Evolutionary conservation across 2,797 vertebrate species (phyloP).

Genomic region (Liasis olivaceus): DNA sequence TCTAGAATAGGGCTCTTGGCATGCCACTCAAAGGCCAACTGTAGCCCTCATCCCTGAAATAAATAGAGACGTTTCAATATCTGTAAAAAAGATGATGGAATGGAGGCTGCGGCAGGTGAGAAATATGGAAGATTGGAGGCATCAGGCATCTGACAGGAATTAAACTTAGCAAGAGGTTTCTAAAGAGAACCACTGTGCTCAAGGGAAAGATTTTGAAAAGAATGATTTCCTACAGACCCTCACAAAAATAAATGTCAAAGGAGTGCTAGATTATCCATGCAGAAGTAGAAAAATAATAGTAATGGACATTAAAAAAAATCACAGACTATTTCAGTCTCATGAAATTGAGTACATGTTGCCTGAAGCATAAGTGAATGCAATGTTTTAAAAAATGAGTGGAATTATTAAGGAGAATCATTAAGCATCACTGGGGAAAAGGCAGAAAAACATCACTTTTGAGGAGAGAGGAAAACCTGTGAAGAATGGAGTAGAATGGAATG

Average conservation of each 20-base stretch:
- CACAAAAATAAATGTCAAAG: background rate
- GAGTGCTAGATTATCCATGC: background rate
- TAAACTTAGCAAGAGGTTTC: background rate
- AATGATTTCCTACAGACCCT: background rate
- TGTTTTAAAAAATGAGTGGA: background rate
- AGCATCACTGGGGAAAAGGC: background rate
- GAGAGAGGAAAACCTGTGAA: background rate
- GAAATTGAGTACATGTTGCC: background rate
- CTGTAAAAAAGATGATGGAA: background rate
- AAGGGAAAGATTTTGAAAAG: background rate
- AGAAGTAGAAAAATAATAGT: background rate
- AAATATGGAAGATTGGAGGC: background rate
- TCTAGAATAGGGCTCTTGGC: too few species aligned
- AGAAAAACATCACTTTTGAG: too few species aligned
- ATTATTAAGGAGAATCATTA: background rate
- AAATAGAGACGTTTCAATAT: background rate
- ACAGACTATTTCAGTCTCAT: background rate
- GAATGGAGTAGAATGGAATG: background rate
- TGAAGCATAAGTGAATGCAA: background rate
- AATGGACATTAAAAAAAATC: background rate
- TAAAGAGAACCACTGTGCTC: background rate
- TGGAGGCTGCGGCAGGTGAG: conserved; percentile 29
- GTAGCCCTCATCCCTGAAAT: background rate
- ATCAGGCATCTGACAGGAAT: conserved; percentile 6
- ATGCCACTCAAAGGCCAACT: too few species aligned